Evolutionary conservation across 92 coral and sea anemone species (phyloP).

Genomic region (Epizoanthus scotinus): DNA sequence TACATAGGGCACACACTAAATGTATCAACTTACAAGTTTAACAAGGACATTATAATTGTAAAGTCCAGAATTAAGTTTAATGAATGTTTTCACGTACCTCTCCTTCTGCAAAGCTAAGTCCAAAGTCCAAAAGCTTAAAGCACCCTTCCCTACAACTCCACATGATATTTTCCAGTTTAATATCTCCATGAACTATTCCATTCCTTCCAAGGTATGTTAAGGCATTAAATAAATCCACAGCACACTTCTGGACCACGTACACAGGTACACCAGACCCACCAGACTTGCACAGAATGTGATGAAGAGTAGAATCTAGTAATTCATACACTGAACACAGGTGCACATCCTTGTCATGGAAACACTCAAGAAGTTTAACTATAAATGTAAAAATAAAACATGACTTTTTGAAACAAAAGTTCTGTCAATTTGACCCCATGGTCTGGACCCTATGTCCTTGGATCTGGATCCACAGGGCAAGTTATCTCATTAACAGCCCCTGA

Average conservation of each 20-base stretch:
- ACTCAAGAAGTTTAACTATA: slow-evolving; percentile 66
- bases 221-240: slow-evolving; percentile 65
- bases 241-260: slow-evolving; percentile 67
- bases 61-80: not conserved
- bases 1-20: not conserved
- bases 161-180: slow-evolving; percentile 83
- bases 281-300: slow-evolving; percentile 59
- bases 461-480: too few relatives aligned
- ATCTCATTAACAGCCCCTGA: too few relatives aligned
- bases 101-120: slow-evolving; percentile 71
- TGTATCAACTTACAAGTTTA: not conserved
- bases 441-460: too few relatives aligned
- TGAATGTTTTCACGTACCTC: not conserved
- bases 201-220: slow-evolving; percentile 52
- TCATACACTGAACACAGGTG: slow-evolving; percentile 64
- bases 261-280: slow-evolving; percentile 71
- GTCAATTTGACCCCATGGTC: too few relatives aligned
- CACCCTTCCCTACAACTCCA: slow-evolving; percentile 77
- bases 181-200: slow-evolving; percentile 80
- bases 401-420: too few relatives aligned
- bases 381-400: not conserved
- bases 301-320: slow-evolving; percentile 60
- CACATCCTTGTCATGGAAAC: slow-evolving; percentile 52
- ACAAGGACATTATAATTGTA: not conserved
- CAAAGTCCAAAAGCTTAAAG: slow-evolving; percentile 90